Percentiles rank a stretch among this genome's conserved stretches.
phyloP scores from a whole-genome alignment of 2,797 vertebrate genomes.

The Craterocephalus amniculus region DNA sequence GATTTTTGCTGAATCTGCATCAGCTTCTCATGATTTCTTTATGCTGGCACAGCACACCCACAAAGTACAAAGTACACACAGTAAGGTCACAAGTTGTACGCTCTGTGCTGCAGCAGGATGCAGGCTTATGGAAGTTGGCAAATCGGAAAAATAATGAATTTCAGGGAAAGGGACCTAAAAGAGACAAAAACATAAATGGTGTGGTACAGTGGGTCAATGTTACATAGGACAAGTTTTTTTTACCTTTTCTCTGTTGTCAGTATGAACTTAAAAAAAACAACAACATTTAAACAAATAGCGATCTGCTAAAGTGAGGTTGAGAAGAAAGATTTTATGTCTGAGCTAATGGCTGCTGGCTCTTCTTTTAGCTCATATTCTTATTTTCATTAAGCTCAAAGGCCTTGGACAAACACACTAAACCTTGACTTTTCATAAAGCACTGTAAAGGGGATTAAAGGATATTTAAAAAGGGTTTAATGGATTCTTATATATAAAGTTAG shows the following conservation, averaged over 20 bases:
- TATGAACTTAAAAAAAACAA: neutral
- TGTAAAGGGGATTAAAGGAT: neutral
- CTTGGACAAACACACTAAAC: neutral
- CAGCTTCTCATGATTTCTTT: neutral
- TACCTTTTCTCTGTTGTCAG: neutral
- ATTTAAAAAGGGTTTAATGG: neutral
- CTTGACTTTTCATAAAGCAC: neutral
- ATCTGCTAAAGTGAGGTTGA: neutral
- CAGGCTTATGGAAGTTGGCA: neutral
- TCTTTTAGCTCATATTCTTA: neutral
- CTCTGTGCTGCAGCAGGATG: neutral
- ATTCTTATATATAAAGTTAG: neutral
- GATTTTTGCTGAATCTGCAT: neutral
- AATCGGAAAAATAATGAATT: neutral
- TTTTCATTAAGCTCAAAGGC: neutral
- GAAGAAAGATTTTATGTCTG: neutral
- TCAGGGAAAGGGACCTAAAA: neutral
- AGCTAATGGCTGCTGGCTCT: neutral
- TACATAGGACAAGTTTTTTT: neutral
- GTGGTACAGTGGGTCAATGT: neutral
- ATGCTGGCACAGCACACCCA: neutral
- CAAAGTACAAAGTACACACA: neutral
- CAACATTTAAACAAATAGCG: neutral
- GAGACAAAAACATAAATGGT: neutral
- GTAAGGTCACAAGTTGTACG: slow-evolving; percentile 1